A percentile compares a stretch with the other conserved stretches of the same genome.
These are phyloP conservation scores for Leuctra nigra DNA, from an alignment of 2,888 invertebrate species.

Conservation along the genomic window DNA sequence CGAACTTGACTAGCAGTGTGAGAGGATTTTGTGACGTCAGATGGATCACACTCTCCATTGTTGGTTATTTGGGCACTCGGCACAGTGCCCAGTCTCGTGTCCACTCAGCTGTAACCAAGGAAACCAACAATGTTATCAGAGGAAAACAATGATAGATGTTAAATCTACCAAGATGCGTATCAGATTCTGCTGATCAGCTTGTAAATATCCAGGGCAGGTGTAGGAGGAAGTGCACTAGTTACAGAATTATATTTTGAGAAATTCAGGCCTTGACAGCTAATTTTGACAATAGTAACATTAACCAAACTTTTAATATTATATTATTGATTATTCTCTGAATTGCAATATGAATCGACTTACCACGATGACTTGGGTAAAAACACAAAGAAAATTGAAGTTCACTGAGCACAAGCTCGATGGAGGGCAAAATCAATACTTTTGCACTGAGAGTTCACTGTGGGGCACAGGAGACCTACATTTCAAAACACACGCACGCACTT, in stretches of 20 bases:
- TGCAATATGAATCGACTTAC: background rate
- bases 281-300: too few species aligned
- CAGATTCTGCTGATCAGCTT: too few species aligned
- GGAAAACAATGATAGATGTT: background rate
- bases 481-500: too few species aligned
- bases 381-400: constrained; percentile 6
- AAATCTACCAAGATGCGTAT: background rate
- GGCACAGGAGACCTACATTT: too few species aligned
- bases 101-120: constrained; percentile 6
- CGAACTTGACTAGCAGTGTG: constrained; percentile 33
- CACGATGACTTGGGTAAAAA: background rate
- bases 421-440: constrained; percentile 10
- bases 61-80: constrained; percentile 16
- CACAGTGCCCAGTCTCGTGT: constrained; percentile 8
- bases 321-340: background rate
- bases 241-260: too few species aligned
- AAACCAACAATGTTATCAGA: too few species aligned
- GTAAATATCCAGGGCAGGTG: too few species aligned
- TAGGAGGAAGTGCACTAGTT: too few species aligned
- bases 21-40: constrained; percentile 41
- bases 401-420: too few species aligned
- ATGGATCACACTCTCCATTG: constrained; percentile 41
- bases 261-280: too few species aligned
- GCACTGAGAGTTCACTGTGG: constrained; percentile 13
- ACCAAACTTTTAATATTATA: background rate